These are phyloP conservation scores for Cavia aperea DNA, from an alignment of 2,113 vertebrate genomes.

Conservation along the genomic window DNA sequence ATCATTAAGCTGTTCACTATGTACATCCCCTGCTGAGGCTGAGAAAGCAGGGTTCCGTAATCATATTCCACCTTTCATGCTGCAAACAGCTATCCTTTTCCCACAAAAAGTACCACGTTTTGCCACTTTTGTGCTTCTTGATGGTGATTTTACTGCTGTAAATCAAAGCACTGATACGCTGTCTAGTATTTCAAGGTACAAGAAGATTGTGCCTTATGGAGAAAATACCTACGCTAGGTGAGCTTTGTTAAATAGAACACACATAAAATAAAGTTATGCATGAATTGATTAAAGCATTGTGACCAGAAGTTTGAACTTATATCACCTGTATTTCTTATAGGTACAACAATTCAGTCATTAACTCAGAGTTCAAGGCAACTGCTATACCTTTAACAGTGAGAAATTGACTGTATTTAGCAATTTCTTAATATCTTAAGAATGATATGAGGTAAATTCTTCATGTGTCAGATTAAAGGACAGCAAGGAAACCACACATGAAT, in stretches of 20 bases:
- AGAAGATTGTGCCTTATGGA: not conserved
- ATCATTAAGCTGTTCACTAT: not conserved
- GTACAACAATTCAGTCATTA: not conserved
- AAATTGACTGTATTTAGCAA: not conserved
- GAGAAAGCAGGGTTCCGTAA: not conserved
- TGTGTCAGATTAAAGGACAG: not conserved
- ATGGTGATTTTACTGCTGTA: not conserved
- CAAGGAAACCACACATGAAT: not conserved
- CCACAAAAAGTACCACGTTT: not conserved
- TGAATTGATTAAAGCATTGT: not conserved
- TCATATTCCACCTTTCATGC: not conserved
- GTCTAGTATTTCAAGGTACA: not conserved
- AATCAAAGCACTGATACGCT: not conserved
- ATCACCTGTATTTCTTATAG: not conserved
- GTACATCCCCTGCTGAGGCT: not conserved
- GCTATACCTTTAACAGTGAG: not conserved
- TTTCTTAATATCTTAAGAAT: not conserved
- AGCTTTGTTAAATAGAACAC: slow-evolving; percentile 6
- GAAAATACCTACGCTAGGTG: not conserved
- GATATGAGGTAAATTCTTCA: not conserved
- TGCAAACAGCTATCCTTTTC: not conserved
- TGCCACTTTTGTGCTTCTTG: not conserved
- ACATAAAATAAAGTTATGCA: slow-evolving; percentile 12
- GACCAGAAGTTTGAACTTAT: not conserved
- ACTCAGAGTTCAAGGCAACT: not conserved